These are phyloP conservation scores for Paradisaea rubra DNA, from an alignment of 2,113 vertebrate species.

Conservation along the genomic window DNA sequence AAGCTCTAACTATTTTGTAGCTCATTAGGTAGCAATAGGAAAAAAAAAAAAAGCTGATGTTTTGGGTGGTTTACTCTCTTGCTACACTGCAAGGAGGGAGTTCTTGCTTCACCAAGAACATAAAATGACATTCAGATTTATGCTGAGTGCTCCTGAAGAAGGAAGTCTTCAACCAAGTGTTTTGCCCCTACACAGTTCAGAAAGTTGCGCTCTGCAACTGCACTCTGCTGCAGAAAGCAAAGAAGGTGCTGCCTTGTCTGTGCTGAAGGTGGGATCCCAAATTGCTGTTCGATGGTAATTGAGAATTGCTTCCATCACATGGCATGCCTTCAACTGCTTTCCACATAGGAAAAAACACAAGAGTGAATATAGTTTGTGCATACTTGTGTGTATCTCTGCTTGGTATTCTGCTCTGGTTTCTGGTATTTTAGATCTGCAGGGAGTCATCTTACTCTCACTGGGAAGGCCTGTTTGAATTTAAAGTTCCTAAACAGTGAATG, in stretches of 20 bases:
- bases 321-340: not conserved
- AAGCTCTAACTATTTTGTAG: not conserved
- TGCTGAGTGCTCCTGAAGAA: not conserved
- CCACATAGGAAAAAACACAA: not conserved
- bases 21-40: not conserved
- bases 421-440: not conserved
- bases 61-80: not conserved
- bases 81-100: not conserved
- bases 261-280: not conserved
- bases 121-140: not conserved
- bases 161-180: not conserved
- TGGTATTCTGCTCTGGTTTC: not conserved
- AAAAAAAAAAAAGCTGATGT: not conserved
- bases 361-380: not conserved
- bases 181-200: accelerated
- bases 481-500: not conserved
- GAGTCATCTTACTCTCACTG: not conserved
- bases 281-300: not conserved
- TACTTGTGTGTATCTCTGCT: not conserved
- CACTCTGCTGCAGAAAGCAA: not conserved
- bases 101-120: not conserved
- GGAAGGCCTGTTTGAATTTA: not conserved
- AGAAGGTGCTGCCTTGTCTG: not conserved
- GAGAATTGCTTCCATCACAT: not conserved
- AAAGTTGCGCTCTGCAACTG: not conserved